Evolutionary conservation across 2,888 invertebrate genomes (phyloP).

Genomic region (Rotaria sp.): DNA sequence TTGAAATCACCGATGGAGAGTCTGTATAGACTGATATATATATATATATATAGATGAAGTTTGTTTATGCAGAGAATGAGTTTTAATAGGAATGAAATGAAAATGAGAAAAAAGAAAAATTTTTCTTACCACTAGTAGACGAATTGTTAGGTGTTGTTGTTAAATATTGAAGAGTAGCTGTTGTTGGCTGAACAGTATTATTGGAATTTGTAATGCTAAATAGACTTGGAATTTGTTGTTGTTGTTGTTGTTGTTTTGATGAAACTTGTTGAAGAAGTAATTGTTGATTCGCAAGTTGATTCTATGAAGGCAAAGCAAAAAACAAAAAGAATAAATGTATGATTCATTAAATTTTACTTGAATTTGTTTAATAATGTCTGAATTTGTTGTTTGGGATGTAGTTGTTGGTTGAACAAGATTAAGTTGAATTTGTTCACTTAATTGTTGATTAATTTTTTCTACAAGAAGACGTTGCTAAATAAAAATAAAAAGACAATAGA

Average conservation of each 20-base stretch:
- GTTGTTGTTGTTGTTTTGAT: background rate
- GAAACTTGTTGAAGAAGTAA: constrained; percentile 27
- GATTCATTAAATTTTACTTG: background rate
- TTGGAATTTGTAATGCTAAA: background rate
- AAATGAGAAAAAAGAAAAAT: background rate
- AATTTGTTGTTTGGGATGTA: background rate
- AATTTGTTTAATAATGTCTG: constrained; percentile 23
- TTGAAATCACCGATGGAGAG: background rate
- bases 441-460: constrained; percentile 23
- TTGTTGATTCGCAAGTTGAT: constrained; percentile 24
- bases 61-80: background rate
- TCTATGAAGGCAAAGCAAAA: background rate
- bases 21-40: background rate
- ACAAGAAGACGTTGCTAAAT: constrained; percentile 9
- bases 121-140: background rate
- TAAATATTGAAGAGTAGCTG: constrained; percentile 22
- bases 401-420: constrained; percentile 1
- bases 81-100: background rate
- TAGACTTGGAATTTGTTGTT: background rate
- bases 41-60: background rate
- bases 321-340: background rate
- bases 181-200: background rate
- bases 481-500: background rate
- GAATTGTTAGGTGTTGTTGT: background rate
- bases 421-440: constrained; percentile 25